Evolutionary conservation across 1,140 invertebrate species (phyloP), one percentile per base, ranked within the genome.

Genomic region (Eumaeus atala): DNA sequence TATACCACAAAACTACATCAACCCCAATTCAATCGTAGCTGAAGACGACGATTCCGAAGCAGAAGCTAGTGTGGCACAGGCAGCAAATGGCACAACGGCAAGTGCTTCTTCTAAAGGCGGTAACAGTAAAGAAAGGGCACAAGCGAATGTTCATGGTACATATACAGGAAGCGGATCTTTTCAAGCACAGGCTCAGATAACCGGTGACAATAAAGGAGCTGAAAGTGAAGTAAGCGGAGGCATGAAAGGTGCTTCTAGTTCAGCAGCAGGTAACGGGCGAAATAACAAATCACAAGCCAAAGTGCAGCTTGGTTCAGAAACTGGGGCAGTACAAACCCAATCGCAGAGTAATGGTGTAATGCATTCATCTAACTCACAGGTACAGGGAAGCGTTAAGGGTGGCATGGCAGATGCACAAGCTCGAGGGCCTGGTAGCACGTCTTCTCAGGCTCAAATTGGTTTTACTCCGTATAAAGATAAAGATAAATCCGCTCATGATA

Each of bases 381-480:
- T 95, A 6, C 91, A 93, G 88, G 93, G 93, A 5, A 92, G 93
- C 56, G 89, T 90, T 9, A 93, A 92, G 79, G 94, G 94, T 18
- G 94, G 94, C 4, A 90, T 95, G 84, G 93, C 94, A 6, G 93
- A 95, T 81, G 93, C 94, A 0, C 94, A 95, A 88, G 93, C 94
- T 1, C 93, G 92, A 62, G 94, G 94, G 1, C 92, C 93, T 12
- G 94, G 94, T 3, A 93, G 91, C 64, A 95, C 94, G 0, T 95
- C 93, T 1, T 95, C 93, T 34, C 94, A 95, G 85, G 94, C 94
- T 11, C 94, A 95, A 86, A 95, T 95, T 40, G 94, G 94, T 4
- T 95, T 95, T 68, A 91, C 92, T 48, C 94, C 94, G 0, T 92
- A 92, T 58, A 89, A 91, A 74, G 87, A 92, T 76, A 66, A 79